These are phyloP conservation scores for Mugil cephalus DNA, from an alignment of 2,113 vertebrate genomes.

Conservation along the genomic window DNA sequence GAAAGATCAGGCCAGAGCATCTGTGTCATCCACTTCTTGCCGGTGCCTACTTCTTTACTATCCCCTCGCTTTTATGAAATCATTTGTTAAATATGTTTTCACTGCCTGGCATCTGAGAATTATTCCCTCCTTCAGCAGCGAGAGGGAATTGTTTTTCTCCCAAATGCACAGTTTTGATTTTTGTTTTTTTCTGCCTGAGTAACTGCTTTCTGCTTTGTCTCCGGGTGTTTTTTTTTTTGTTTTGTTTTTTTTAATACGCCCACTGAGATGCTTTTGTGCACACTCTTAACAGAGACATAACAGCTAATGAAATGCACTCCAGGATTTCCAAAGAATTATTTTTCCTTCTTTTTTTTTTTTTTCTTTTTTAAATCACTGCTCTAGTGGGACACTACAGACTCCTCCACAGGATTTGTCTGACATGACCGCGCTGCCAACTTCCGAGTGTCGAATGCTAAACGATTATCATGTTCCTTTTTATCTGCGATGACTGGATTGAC, in stretches of 20 bases:
- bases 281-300: slow-evolving; percentile 56
- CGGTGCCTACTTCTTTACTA: slow-evolving; percentile 39
- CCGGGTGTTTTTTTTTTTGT: slow-evolving; percentile 35
- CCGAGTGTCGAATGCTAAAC: slow-evolving; percentile 22
- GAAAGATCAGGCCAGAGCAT: slow-evolving; percentile 54
- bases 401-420: slow-evolving; percentile 39
- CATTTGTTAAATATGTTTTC: slow-evolving; percentile 48
- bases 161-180: slow-evolving; percentile 49
- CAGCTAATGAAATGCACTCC: slow-evolving; percentile 53
- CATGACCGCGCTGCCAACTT: slow-evolving; percentile 50
- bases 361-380: background rate
- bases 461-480: slow-evolving; percentile 48
- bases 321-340: slow-evolving; percentile 27
- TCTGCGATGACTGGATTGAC: slow-evolving; percentile 38
- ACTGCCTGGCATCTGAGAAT: slow-evolving; percentile 42
- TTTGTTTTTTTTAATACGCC: slow-evolving; percentile 43
- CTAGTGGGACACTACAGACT: slow-evolving; percentile 28
- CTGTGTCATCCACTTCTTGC: slow-evolving; percentile 51
- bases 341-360: no score
- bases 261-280: slow-evolving; percentile 51
- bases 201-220: slow-evolving; percentile 60
- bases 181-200: slow-evolving; percentile 60
- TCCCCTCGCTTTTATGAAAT: slow-evolving; percentile 45
- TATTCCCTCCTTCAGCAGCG: slow-evolving; percentile 36
- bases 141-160: slow-evolving; percentile 52